Evolutionary conservation across 1,140 invertebrate genomes (phyloP), one percentile per base, ranked within the genome.

Genomic region (Tetranychus cinnabarinus): DNA sequence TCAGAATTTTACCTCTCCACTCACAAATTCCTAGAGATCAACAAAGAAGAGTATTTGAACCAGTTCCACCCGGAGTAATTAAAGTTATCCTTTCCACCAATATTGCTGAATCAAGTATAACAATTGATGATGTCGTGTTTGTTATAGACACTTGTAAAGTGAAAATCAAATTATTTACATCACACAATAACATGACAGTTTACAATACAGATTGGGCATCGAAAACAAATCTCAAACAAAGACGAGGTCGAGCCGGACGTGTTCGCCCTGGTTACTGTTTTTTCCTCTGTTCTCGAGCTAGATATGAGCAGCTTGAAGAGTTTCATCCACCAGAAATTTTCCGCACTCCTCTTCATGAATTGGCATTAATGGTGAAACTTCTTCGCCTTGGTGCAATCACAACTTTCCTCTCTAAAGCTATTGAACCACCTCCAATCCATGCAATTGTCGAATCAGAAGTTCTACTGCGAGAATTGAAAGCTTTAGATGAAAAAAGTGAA

Each of bases 31-130:
- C 88, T 0, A 75, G 86, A 56, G 86, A 89, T 68, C 88, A 92
- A 73, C 88, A 93, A 69, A 79, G 85, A 57, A 82, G 80, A 75
- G 87, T 90, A 1, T 90, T 91, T 69, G 78, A 87, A 46, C 77
- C 81, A 0, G 84, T 87, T 4, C 81, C 84, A 0, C 69, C 75
- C 0, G 75, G 77, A 50, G 76, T 84, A 1, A 85, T 95, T 63
- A 99, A 99, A 74, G 97, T 93, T 71, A 92, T 99, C 63, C 81
- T 98, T 2, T 90, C 91, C 1, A 99, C 95, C n/a, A 99, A 99
- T 70, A 97, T 99, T 61, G 93, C 96, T 0, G 96, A 99, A 77
- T 98, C 96, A 1, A 97, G 92, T 5, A 84, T 99, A 4, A 99
- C 96, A 0, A 97, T 99, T 62, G 95, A 99, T 75, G 95, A 93